Conservation (phyloP, 2,888 invertebrate genomes). For the Neoaliturus tenellus region DNA sequence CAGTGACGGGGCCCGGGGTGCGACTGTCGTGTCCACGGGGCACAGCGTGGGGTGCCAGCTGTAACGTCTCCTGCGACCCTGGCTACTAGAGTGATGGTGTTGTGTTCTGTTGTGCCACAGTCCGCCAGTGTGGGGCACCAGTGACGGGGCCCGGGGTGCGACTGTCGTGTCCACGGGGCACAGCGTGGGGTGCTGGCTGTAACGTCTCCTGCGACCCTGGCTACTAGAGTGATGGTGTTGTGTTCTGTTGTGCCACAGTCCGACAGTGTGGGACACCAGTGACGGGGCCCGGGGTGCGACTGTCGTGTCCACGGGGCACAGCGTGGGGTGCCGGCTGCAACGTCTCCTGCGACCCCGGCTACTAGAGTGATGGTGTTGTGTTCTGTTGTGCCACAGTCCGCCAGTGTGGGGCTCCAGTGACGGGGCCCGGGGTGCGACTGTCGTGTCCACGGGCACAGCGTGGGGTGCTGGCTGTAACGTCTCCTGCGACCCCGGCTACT, state of each 20-base stretch:
- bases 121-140: slow-evolving; percentile 49
- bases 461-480: slow-evolving; percentile 54
- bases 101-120: not conserved
- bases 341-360: slow-evolving; percentile 52
- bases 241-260: slow-evolving; percentile 23
- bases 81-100: slow-evolving; percentile 36
- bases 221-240: slow-evolving; percentile 9
- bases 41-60: slow-evolving; percentile 52
- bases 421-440: no score
- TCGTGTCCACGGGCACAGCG: slow-evolving; percentile 25
- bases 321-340: slow-evolving; percentile 55
- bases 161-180: slow-evolving; percentile 50
- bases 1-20: slow-evolving; percentile 26
- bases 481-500: slow-evolving; percentile 51
- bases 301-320: slow-evolving; percentile 50
- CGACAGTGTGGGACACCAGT: slow-evolving; percentile 47
- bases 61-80: slow-evolving; percentile 49
- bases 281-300: slow-evolving; percentile 16
- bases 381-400: no score
- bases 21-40: slow-evolving; percentile 49
- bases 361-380: slow-evolving; percentile 4
- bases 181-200: slow-evolving; percentile 53
- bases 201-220: slow-evolving; percentile 52
- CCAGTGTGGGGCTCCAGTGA: no score
- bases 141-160: slow-evolving; percentile 17